These are phyloP conservation scores for Mormyrus hasselquistii DNA, from an alignment of 2,797 vertebrate species.

Conservation along the genomic window DNA sequence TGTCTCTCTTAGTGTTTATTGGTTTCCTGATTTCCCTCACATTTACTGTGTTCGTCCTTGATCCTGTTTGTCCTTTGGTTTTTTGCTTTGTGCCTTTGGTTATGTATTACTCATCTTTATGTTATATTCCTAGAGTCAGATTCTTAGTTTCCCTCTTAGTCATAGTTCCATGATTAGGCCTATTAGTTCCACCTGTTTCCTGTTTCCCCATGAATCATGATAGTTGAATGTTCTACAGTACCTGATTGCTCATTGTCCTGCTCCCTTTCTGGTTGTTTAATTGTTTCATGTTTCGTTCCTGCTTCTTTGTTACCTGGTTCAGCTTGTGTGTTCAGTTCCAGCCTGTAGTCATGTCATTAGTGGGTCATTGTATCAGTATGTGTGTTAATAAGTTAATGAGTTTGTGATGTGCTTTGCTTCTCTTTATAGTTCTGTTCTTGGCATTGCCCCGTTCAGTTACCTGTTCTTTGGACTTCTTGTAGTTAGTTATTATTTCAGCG, in stretches of 20 bases:
- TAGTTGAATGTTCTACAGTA: neutral
- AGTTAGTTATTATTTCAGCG: no score
- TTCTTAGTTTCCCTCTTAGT: neutral
- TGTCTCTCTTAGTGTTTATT: no score
- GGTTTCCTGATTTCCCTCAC: neutral
- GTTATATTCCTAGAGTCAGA: neutral
- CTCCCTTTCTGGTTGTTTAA: neutral
- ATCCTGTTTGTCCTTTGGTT: neutral
- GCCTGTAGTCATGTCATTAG: neutral
- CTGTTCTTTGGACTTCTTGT: no score
- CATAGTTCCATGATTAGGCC: neutral
- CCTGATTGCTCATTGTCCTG: neutral
- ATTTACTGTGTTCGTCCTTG: neutral
- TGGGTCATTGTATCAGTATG: neutral
- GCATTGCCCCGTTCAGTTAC: no score
- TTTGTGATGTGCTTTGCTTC: no score
- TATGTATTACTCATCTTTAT: neutral
- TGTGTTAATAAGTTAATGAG: neutral
- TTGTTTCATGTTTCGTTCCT: neutral
- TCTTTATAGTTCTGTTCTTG: no score
- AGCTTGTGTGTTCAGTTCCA: neutral
- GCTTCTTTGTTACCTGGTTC: neutral
- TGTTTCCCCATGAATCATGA: neutral
- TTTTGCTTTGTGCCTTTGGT: neutral
- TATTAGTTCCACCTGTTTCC: neutral